Percentiles rank a stretch among this genome's conserved stretches.
phyloP scores from a whole-genome alignment of 37 sponge, comb jelly and placozoan species.

The Halisarca cf. caerulea region DNA sequence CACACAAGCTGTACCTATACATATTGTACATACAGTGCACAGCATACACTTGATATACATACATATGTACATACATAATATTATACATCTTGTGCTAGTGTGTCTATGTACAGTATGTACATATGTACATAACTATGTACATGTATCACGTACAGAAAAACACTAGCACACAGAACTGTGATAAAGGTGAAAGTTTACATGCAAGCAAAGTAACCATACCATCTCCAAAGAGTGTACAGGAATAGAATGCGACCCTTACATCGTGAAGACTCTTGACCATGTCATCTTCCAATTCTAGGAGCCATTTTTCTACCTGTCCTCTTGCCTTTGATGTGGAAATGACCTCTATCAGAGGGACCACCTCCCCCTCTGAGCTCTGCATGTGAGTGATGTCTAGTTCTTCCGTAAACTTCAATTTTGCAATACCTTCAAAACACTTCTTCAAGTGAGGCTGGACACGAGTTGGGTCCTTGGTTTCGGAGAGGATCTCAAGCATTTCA shows the following conservation, averaged over 20 bases:
- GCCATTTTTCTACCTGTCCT: slow-evolving; percentile 99
- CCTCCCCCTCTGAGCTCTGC: slow-evolving; percentile 95
- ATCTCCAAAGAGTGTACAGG: too few species aligned
- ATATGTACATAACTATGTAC: not conserved
- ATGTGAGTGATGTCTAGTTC: slow-evolving; percentile 98
- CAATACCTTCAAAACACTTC: slow-evolving; percentile 99
- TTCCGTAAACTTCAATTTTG: slow-evolving; percentile 92
- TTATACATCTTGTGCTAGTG: too few species aligned
- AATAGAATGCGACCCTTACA: slow-evolving; percentile 39
- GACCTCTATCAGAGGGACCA: slow-evolving; percentile 86
- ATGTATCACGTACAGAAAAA: not conserved
- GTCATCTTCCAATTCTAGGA: slow-evolving; percentile 91
- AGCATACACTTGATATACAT: too few species aligned
- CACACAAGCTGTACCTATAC: too few species aligned
- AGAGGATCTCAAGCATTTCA: slow-evolving; percentile 98
- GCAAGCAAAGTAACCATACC: too few species aligned
- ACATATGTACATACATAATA: not conserved
- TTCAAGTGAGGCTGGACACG: slow-evolving; percentile 99
- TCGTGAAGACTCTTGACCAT: slow-evolving; percentile 88
- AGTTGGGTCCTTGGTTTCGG: slow-evolving; percentile 99
- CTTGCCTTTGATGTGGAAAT: slow-evolving; percentile 97
- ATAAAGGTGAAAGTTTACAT: too few species aligned
- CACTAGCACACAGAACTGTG: not conserved
- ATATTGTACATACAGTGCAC: too few species aligned
- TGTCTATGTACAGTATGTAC: not conserved